phyloP scores from a whole-genome alignment of 2,797 vertebrate species.

The Tangara arthus region DNA sequence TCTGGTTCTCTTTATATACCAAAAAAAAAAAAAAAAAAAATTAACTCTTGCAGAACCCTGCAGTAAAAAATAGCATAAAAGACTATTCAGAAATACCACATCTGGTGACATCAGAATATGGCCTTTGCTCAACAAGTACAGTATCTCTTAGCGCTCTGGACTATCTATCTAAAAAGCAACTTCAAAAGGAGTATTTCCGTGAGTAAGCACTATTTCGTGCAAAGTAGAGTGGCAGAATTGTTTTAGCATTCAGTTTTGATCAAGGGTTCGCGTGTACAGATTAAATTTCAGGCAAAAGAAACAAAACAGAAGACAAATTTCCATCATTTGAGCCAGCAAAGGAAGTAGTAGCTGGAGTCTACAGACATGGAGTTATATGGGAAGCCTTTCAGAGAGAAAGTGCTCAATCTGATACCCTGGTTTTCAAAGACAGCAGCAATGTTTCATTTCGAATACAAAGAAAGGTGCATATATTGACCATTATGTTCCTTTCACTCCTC shows the following conservation, averaged over 20 bases:
- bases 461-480: not conserved
- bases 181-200: slow-evolving; percentile 35
- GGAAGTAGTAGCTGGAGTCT: not conserved
- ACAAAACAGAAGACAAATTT: slow-evolving; percentile 34
- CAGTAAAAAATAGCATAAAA: slow-evolving; percentile 11
- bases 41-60: not conserved
- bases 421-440: not conserved
- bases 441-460: not conserved
- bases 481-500: not conserved
- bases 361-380: not conserved
- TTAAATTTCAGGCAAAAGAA: slow-evolving; percentile 37
- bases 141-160: not conserved
- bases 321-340: slow-evolving; percentile 8
- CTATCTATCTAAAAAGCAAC: slow-evolving; percentile 4
- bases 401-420: not conserved
- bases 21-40: not conserved
- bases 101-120: slow-evolving; percentile 34
- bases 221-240: not conserved
- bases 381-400: not conserved
- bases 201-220: slow-evolving; percentile 27
- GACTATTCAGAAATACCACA: slow-evolving; percentile 20
- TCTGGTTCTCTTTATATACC: not conserved
- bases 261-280: slow-evolving; percentile 11
- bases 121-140: not conserved
- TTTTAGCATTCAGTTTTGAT: slow-evolving; percentile 49